A percentile compares a stretch with the other conserved stretches of the same genome.
These are phyloP conservation scores for Geophilus truncorum DNA, from an alignment of 2,888 invertebrate genomes.

Conservation along the genomic window DNA sequence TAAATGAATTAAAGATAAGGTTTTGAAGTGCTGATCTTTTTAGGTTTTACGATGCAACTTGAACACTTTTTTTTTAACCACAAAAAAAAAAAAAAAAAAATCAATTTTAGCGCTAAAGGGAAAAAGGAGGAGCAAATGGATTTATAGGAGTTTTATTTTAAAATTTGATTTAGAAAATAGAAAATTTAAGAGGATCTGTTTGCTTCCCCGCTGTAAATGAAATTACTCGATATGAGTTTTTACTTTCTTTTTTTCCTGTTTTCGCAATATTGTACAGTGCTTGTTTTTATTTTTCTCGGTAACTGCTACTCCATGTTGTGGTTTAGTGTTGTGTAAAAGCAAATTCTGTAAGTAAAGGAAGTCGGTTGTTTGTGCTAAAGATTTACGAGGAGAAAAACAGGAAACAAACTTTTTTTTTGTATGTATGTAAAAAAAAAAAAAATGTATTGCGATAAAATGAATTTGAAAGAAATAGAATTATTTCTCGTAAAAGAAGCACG, in stretches of 20 bases:
- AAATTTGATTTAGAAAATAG: not conserved
- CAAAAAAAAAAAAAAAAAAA: not conserved
- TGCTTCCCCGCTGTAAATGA: no score
- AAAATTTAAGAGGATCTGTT: not conserved
- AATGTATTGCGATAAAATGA: not conserved
- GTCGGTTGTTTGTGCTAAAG: not conserved
- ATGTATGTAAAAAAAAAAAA: not conserved
- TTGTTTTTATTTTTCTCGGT: no score
- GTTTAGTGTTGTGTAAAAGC: not conserved
- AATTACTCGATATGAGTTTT: no score
- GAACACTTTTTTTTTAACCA: not conserved
- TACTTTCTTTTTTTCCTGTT: not conserved
- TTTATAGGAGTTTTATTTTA: not conserved
- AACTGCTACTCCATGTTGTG: not conserved
- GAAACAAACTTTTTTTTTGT: not conserved
- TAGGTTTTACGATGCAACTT: not conserved
- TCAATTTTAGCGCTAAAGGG: not conserved
- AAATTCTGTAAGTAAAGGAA: not conserved
- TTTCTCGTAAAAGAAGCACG: no score
- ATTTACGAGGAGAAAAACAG: constrained; percentile 11
- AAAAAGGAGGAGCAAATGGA: not conserved
- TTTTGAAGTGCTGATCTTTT: not conserved
- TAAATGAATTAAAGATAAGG: constrained; percentile 17
- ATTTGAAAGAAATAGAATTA: not conserved
- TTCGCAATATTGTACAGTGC: no score